These are phyloP conservation scores for Hydrolagus colliei DNA, from an alignment of 2,797 vertebrate genomes.

Conservation along the genomic window DNA sequence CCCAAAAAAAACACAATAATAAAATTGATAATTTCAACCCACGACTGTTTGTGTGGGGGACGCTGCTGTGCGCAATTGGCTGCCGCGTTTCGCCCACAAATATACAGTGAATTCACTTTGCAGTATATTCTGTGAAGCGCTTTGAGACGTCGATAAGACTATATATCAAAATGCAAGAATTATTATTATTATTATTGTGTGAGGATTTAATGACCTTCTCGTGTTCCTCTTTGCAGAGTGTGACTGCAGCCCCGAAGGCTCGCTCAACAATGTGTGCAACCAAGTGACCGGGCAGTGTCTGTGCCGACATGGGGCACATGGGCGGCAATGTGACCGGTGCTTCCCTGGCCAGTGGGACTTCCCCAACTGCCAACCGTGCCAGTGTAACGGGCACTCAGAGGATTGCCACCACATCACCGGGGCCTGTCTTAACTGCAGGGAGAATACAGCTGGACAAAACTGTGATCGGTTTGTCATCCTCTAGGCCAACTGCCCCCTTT, in stretches of 20 bases:
- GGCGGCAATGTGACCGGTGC: constrained; percentile 68
- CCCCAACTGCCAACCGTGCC: constrained; percentile 65
- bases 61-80: too few species aligned
- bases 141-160: too few species aligned
- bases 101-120: too few species aligned
- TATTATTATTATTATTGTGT: too few species aligned
- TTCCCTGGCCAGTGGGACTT: constrained; percentile 67
- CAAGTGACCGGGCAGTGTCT: constrained; percentile 64
- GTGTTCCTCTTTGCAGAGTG: constrained; percentile 55
- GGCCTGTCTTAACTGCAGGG: constrained; percentile 56
- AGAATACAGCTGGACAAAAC: constrained; percentile 55
- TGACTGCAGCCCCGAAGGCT: constrained; percentile 65
- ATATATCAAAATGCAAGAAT: too few species aligned
- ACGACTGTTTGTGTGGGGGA: too few species aligned
- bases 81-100: too few species aligned
- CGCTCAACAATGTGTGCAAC: constrained; percentile 61
- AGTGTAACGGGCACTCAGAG: constrained; percentile 67
- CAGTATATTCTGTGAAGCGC: too few species aligned
- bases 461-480: constrained; percentile 62
- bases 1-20: too few species aligned
- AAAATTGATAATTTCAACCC: too few species aligned
- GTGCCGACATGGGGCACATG: constrained; percentile 54
- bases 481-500: too few species aligned
- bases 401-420: constrained; percentile 58
- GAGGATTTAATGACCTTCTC: neutral